Conservation (phyloP, 2,888 invertebrate species). For the Trichopria drosophilae region DNA sequence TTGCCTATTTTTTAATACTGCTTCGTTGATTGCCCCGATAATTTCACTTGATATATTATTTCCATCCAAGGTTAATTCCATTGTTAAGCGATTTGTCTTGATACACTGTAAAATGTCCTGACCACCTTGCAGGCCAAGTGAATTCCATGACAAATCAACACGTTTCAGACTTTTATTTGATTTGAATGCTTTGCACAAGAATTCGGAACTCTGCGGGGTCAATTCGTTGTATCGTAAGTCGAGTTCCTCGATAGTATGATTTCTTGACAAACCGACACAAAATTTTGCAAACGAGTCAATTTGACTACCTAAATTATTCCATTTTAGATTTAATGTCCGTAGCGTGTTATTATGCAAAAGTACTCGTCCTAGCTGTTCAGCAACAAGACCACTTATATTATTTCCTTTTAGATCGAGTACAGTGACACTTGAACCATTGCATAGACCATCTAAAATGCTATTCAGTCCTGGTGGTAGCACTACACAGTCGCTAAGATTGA, state of each 20-base stretch:
- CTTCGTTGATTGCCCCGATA: slow-evolving; percentile 45
- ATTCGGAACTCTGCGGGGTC: slow-evolving; percentile 47
- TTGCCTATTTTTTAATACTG: slow-evolving; percentile 39
- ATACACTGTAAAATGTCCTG: slow-evolving; percentile 49
- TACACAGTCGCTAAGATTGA: slow-evolving; percentile 56
- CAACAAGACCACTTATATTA: slow-evolving; percentile 49
- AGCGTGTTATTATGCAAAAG: slow-evolving; percentile 50
- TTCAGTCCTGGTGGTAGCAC: slow-evolving; percentile 51
- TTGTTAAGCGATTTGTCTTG: slow-evolving; percentile 45
- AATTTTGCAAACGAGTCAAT: slow-evolving; percentile 49
- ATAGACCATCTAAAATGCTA: slow-evolving; percentile 51
- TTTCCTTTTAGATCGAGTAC: slow-evolving; percentile 55
- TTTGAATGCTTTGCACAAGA: slow-evolving; percentile 45
- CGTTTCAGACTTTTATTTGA: slow-evolving; percentile 48
- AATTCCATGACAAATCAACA: slow-evolving; percentile 56
- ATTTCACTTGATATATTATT: slow-evolving; percentile 56
- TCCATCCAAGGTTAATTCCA: slow-evolving; percentile 49
- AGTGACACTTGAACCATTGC: slow-evolving; percentile 50
- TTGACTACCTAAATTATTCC: slow-evolving; percentile 55
- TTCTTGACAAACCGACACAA: slow-evolving; percentile 51
- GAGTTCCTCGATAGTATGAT: slow-evolving; percentile 50
- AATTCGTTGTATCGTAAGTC: slow-evolving; percentile 57
- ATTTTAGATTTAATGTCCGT: slow-evolving; percentile 49
- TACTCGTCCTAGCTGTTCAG: slow-evolving; percentile 51
- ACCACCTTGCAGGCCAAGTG: slow-evolving; percentile 54